Conservation (phyloP, 2,888 invertebrate species). For the Plagodis pulveraria region DNA sequence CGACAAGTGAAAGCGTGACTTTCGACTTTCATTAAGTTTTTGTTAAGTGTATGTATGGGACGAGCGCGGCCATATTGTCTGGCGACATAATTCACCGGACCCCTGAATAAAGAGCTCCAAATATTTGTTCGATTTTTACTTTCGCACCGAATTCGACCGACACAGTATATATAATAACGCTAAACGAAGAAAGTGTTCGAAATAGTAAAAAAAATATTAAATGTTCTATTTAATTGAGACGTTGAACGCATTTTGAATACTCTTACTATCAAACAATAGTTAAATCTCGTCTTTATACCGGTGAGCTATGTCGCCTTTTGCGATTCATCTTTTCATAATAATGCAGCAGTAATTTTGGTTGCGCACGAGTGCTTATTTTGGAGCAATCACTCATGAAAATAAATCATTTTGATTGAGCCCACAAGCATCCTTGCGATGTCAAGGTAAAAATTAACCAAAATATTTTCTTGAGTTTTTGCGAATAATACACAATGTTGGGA, state of each 20-base stretch:
- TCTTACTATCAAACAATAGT: slow-evolving; percentile 7
- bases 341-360: not conserved
- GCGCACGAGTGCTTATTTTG: slow-evolving; percentile 14
- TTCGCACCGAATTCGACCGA: slow-evolving; percentile 48
- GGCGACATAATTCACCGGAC: slow-evolving; percentile 69
- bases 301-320: not conserved
- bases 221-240: slow-evolving; percentile 32
- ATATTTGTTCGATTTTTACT: slow-evolving; percentile 63
- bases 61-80: slow-evolving; percentile 77
- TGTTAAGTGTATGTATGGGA: slow-evolving; percentile 77
- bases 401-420: slow-evolving; percentile 13
- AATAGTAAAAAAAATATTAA: slow-evolving; percentile 41
- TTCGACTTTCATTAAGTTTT: slow-evolving; percentile 84
- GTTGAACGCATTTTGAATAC: slow-evolving; percentile 22
- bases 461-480: no score
- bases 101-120: slow-evolving; percentile 59
- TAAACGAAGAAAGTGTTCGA: slow-evolving; percentile 44
- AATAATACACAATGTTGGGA: no score
- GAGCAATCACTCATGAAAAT: slow-evolving; percentile 13
- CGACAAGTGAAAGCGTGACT: slow-evolving; percentile 82
- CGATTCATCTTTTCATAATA: slow-evolving; percentile 7
- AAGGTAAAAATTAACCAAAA: no score
- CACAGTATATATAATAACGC: slow-evolving; percentile 6
- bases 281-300: not conserved
- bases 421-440: no score